Percentiles rank a stretch among this genome's conserved stretches.
phyloP scores from a whole-genome alignment of 2,797 vertebrate genomes.

The Enteromius fasciolatus region DNA sequence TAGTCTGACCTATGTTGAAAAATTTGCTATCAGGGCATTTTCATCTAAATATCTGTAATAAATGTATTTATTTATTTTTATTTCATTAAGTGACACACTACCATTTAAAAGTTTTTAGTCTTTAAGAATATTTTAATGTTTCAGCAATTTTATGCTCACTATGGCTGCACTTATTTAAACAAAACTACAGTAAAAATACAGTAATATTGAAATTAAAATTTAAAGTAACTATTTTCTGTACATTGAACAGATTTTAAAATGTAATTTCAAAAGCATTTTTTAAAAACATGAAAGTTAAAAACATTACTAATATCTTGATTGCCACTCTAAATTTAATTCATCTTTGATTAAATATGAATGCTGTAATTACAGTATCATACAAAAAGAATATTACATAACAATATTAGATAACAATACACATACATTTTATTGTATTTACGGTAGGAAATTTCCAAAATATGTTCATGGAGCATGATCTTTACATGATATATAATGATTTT shows the following conservation, averaged over 20 bases:
- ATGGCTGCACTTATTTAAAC: neutral
- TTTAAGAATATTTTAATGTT: neutral
- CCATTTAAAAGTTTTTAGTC: neutral
- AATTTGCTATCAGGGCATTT: neutral
- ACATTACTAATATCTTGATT: neutral
- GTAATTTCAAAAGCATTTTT: neutral
- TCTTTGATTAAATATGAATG: neutral
- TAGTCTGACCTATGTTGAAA: neutral
- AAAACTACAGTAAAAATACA: constrained; percentile 10
- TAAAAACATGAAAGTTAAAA: too few species aligned
- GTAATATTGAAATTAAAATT: neutral
- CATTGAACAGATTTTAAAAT: neutral
- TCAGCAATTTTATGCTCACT: too few species aligned
- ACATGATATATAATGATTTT: too few species aligned
- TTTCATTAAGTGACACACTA: neutral
- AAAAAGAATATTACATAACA: too few species aligned
- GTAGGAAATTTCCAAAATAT: too few species aligned
- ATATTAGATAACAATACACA: too few species aligned
- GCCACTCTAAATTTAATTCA: too few species aligned
- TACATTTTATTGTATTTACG: too few species aligned
- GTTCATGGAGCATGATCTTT: too few species aligned
- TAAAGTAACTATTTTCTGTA: neutral
- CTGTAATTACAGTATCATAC: too few species aligned
- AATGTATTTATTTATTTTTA: too few species aligned
- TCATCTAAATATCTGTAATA: neutral